Conservation (phyloP, 2,888 invertebrate genomes). For the Kryphioiulus occultus region DNA sequence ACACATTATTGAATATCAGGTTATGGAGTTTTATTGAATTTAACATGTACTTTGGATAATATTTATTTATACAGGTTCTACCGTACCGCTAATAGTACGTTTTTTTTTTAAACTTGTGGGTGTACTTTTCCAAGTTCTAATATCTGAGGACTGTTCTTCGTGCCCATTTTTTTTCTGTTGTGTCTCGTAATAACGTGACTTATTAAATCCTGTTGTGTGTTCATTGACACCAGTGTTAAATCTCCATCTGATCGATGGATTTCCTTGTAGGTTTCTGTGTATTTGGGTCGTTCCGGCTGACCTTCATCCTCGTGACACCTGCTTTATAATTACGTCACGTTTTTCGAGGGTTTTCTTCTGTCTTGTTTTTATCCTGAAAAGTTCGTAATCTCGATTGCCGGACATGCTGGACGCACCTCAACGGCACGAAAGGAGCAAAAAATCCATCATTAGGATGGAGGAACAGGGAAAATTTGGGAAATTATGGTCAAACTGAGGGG, state of each 20-base stretch:
- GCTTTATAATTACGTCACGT: neutral
- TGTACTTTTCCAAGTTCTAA: too few species aligned
- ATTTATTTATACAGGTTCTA: too few species aligned
- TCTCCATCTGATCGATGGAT: conserved; percentile 18
- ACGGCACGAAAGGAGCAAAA: neutral
- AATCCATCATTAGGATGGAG: neutral
- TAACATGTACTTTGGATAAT: too few species aligned
- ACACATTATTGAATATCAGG: too few species aligned
- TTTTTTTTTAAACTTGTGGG: too few species aligned
- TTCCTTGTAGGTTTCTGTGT: conserved; percentile 48
- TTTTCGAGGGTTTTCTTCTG: neutral
- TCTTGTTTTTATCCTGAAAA: neutral
- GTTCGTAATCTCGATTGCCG: neutral
- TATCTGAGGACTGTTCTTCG: too few species aligned
- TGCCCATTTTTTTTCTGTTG: neutral
- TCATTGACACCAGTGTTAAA: neutral
- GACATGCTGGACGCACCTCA: neutral
- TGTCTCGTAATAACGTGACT: neutral
- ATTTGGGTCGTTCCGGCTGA: conserved; percentile 45
- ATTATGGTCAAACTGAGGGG: neutral
- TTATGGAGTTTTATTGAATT: too few species aligned
- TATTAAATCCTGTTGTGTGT: neutral
- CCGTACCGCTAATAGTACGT: too few species aligned
- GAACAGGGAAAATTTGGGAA: neutral
- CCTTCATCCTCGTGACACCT: neutral